These are phyloP conservation scores for Hiodon alosoides DNA, from an alignment of 2,113 vertebrate species.

Conservation along the genomic window DNA sequence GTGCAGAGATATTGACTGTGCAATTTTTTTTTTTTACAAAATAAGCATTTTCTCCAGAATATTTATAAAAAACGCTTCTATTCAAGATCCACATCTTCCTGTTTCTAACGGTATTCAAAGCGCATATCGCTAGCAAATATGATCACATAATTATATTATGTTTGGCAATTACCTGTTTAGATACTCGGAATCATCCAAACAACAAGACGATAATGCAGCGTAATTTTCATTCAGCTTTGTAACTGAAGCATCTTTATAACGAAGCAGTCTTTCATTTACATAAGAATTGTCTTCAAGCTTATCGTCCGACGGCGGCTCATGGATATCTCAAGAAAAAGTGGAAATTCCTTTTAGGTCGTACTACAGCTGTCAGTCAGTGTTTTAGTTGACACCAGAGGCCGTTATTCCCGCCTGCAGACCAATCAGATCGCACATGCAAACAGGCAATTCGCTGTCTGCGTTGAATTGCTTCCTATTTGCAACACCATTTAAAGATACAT, in stretches of 20 bases:
- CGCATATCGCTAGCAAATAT: no score
- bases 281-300: background rate
- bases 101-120: no score
- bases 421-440: slow-evolving; percentile 17
- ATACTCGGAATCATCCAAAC: background rate
- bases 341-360: background rate
- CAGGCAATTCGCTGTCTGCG: background rate
- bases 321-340: background rate
- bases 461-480: background rate
- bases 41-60: background rate
- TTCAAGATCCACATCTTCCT: no score
- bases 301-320: background rate
- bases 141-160: no score
- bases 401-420: slow-evolving; percentile 1
- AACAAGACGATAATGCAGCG: background rate
- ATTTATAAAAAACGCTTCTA: no score
- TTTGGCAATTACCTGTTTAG: background rate
- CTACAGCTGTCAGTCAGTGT: background rate
- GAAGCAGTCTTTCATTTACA: background rate
- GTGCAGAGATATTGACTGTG: background rate
- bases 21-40: background rate
- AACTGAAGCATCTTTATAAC: background rate
- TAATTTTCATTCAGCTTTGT: background rate
- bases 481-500: background rate
- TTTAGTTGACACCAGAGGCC: slow-evolving; percentile 10